Evolutionary conservation across 2,797 vertebrate species (phyloP), one percentile per base, ranked within the genome.

Genomic region (Parauchenoglanis punctatus): DNA sequence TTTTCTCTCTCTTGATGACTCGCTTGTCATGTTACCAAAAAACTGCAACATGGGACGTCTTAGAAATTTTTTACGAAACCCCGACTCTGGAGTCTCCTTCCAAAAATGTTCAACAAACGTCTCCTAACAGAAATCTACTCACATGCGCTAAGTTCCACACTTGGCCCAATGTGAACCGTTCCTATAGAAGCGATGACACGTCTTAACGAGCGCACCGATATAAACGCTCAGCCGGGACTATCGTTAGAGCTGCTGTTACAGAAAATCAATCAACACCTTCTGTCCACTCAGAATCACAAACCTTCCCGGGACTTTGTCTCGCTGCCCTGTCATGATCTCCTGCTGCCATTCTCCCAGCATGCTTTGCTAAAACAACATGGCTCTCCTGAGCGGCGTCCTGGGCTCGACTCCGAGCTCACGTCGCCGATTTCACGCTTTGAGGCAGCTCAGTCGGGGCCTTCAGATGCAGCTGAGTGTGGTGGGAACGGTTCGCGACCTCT

Each of bases 401-500:
- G 31, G 23, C 54, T 25, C 15, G 25, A 77, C 35, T 81, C 25
- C 25, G 56, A 68, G 35, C 44, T 12, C 18, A 31, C 56, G 18
- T 23, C 18, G 67, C 54, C 81, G 70, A 87, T 88, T 90, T 90
- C 83, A 86, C 67, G 56, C 86, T 84, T 82, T 72, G 46, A 84
- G 65, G 75, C 59, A 67, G 40, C 49, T 44, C 59, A 52, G 44
- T 83, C 82, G 18, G 81, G 68, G 56, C 44, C 28, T 40, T 67
- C 89, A 89, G 92, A 92, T 89, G 92, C 93, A 93, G 94, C 93
- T 94, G 92, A 95, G 95, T 94, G 93, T 91, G 84, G 90, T 92
- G 94, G 95, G 93, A 95, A 88, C 93, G 93, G 94, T 94, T 95
- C 92, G 90, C 1, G 94, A 96, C 95, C 96, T 96, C 94, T 94